Evolutionary conservation across 2,888 invertebrate species (phyloP).

Genomic region (Drosophila seclusa): DNA sequence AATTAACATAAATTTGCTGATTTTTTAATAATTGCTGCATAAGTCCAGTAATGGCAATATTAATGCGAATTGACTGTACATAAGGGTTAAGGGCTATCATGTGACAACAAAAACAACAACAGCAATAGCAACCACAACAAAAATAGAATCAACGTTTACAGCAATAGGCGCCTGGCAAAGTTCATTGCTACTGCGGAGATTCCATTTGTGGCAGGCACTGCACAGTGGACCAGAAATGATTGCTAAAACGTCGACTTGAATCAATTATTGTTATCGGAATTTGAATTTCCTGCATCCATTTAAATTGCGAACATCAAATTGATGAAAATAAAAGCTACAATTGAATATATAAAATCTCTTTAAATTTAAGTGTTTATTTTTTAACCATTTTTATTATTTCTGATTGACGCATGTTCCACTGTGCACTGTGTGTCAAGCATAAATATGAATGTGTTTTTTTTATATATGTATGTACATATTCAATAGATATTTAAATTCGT

Average conservation of each 20-base stretch:
- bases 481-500: background rate
- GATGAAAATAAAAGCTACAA: background rate
- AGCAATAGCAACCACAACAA: conserved; percentile 1
- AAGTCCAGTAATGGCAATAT: background rate
- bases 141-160: conserved; percentile 7
- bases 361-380: no score
- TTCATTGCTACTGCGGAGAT: conserved; percentile 59
- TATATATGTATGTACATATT: background rate
- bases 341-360: background rate
- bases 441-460: conserved; percentile 37
- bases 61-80: background rate
- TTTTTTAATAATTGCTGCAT: background rate
- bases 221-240: conserved; percentile 35
- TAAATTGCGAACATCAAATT: background rate
- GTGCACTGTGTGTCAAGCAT: conserved; percentile 25
- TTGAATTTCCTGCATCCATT: no score
- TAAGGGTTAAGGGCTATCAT: conserved; percentile 47
- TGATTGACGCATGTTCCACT: background rate
- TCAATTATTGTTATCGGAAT: background rate
- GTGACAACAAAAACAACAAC: background rate
- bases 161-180: conserved; percentile 55
- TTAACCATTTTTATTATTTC: background rate
- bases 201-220: conserved; percentile 10
- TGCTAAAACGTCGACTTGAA: background rate
- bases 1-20: background rate